These are phyloP conservation scores for Porites lutea DNA, from an alignment of 64 coral and sea anemone species.

Conservation along the genomic window DNA sequence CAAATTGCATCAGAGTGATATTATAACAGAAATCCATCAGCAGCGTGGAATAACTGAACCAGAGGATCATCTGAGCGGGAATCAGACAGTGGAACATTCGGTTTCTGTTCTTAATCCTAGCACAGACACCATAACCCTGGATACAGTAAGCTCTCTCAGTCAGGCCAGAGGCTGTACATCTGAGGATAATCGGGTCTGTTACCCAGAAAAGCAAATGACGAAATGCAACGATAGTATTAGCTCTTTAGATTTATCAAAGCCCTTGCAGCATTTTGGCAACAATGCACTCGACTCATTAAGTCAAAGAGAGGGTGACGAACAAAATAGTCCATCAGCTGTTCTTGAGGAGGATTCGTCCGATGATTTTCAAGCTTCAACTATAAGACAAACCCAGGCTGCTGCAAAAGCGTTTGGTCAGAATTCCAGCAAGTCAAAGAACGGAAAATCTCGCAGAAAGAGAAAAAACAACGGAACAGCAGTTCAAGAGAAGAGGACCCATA, in stretches of 20 bases:
- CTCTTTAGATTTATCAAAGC: not conserved
- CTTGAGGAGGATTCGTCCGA: constrained; percentile 1
- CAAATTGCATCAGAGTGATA: not conserved
- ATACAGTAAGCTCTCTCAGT: not conserved
- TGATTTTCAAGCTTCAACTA: not conserved
- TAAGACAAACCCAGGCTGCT: not conserved
- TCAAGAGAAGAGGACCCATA: too few relatives aligned
- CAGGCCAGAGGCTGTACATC: not conserved
- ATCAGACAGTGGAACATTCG: not conserved
- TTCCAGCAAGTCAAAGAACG: not conserved
- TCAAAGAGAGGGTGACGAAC: not conserved
- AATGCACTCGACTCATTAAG: not conserved
- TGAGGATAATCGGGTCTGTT: too few relatives aligned
- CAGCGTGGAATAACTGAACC: not conserved
- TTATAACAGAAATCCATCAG: not conserved
- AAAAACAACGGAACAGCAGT: not conserved
- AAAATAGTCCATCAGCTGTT: not conserved
- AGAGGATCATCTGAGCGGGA: not conserved
- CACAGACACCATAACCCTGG: not conserved
- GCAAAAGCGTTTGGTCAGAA: not conserved
- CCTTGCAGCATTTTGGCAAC: not conserved
- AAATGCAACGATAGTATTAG: too few relatives aligned
- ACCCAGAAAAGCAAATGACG: not conserved
- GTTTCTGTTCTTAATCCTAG: not conserved
- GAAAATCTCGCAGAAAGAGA: not conserved